These are phyloP conservation scores for Pteronura brasiliensis DNA, from an alignment of 2,113 vertebrate genomes.

Conservation along the genomic window DNA sequence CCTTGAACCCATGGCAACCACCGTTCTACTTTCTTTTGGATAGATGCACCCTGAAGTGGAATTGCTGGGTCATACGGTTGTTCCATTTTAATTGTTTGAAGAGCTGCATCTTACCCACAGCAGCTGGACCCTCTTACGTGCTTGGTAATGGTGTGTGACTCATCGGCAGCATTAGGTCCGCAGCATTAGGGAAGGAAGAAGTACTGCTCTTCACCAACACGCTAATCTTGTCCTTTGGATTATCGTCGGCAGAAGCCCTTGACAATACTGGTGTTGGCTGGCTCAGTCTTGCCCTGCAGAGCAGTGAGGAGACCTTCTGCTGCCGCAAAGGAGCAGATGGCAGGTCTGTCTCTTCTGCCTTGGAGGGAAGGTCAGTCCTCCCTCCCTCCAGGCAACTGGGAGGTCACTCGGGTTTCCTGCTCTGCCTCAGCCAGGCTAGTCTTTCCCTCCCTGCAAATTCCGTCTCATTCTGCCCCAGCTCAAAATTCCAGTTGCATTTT, in stretches of 20 bases:
- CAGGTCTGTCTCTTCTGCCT: neutral
- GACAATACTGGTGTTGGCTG: neutral
- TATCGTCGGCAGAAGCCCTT: neutral
- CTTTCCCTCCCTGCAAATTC: neutral
- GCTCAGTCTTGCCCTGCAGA: neutral
- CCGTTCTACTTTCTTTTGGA: neutral
- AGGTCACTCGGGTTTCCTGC: too few species aligned
- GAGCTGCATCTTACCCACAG: too few species aligned
- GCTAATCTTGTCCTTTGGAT: neutral
- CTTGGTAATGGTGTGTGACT: too few species aligned
- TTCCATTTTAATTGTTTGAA: neutral
- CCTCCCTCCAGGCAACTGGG: neutral
- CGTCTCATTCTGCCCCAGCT: neutral
- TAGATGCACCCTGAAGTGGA: neutral
- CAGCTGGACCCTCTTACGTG: neutral
- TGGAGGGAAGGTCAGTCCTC: neutral
- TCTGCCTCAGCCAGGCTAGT: too few species aligned
- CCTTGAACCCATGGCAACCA: neutral
- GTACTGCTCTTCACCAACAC: neutral
- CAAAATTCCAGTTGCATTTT: neutral
- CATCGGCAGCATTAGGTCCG: neutral
- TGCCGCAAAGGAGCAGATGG: neutral
- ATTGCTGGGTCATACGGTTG: neutral
- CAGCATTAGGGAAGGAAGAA: neutral
- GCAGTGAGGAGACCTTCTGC: neutral